phyloP scores from a whole-genome alignment of 2,888 invertebrate genomes.

The Carterocephalus palaemon region DNA sequence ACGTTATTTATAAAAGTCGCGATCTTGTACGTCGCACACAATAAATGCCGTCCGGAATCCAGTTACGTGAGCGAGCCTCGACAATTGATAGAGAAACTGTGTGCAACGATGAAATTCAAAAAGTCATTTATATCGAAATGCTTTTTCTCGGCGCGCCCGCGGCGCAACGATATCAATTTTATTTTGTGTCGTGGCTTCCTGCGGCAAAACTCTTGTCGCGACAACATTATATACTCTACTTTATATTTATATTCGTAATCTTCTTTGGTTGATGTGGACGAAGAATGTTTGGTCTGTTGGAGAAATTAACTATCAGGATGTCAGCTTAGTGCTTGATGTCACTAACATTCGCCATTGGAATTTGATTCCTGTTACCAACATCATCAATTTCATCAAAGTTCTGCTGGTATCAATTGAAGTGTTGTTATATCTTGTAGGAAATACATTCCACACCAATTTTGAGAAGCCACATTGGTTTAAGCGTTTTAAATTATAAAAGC shows the following conservation, averaged over 20 bases:
- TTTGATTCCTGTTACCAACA: no score
- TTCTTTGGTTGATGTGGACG: conserved; percentile 1
- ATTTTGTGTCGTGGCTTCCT: conserved; percentile 72
- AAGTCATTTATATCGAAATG: conserved; percentile 79
- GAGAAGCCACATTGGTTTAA: no score
- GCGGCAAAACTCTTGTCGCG: conserved; percentile 33
- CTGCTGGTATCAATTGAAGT: no score
- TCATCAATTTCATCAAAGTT: no score
- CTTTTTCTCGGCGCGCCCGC: conserved; percentile 75
- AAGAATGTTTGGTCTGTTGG: background rate
- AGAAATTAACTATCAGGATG: no score
- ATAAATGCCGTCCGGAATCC: conserved; percentile 74
- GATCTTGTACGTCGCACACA: conserved; percentile 70
- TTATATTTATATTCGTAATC: conserved; percentile 16
- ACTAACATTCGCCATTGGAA: background rate
- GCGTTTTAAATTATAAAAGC: no score
- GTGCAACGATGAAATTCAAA: conserved; percentile 79
- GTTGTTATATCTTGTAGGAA: no score
- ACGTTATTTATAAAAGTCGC: conserved; percentile 64
- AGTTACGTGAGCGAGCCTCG: conserved; percentile 73
- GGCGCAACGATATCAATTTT: conserved; percentile 75
- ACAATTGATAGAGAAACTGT: conserved; percentile 79
- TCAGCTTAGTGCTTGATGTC: background rate
- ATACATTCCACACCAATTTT: no score
- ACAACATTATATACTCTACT: conserved; percentile 30